Conservation (phyloP, 2,888 invertebrate species). For the Aleiodes alternator region DNA sequence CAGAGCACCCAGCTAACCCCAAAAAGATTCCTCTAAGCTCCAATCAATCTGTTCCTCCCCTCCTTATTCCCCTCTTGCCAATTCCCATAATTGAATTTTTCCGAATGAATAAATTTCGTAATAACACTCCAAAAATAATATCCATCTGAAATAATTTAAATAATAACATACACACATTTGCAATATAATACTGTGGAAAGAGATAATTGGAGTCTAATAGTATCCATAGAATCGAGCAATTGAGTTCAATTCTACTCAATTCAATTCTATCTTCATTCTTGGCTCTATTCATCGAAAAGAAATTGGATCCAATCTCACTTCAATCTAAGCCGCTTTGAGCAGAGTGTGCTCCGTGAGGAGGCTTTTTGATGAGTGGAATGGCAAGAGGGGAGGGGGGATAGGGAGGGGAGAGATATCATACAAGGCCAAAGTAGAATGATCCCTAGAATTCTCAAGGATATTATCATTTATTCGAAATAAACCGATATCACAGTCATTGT, state of each 20-base stretch:
- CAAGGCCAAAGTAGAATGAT: conserved; percentile 33
- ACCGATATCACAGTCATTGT: conserved; percentile 5
- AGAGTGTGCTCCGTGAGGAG: too few relatives aligned
- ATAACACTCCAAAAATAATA: not conserved
- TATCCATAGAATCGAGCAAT: conserved; percentile 36
- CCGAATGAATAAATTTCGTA: conserved; percentile 3
- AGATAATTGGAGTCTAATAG: conserved; percentile 37
- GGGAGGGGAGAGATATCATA: conserved; percentile 37
- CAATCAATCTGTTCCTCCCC: too few relatives aligned
- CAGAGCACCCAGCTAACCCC: too few relatives aligned
- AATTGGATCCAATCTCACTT: conserved; percentile 68
- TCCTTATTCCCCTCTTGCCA: too few relatives aligned
- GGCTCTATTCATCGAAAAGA: conserved; percentile 64
- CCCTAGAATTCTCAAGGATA: conserved; percentile 13
- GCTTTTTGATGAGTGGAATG: not conserved
- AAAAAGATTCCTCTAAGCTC: too few relatives aligned
- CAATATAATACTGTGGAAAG: conserved; percentile 13
- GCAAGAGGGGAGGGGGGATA: not conserved
- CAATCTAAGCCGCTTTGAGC: conserved; percentile 59
- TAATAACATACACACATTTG: conserved; percentile 15
- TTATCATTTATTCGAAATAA: conserved; percentile 8
- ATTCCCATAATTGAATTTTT: not conserved
- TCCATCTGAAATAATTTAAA: conserved; percentile 1
- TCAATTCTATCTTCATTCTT: conserved; percentile 34
- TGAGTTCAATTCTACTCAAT: conserved; percentile 31